phyloP scores from a whole-genome alignment of 2,888 invertebrate species.

The Empis livida region DNA sequence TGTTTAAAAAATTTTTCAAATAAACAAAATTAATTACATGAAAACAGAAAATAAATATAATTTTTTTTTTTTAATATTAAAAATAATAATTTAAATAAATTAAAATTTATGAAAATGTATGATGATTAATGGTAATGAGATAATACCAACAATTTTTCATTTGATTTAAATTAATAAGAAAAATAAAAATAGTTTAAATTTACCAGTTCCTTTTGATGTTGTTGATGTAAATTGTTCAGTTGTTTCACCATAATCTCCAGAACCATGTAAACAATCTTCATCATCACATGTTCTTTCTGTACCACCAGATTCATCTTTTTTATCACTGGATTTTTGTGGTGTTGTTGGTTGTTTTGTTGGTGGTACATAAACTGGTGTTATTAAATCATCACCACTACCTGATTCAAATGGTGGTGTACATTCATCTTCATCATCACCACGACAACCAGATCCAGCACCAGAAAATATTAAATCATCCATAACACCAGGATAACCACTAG shows the following conservation, averaged over 20 bases:
- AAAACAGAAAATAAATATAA: no score
- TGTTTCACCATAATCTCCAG: conserved; percentile 58
- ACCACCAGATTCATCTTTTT: conserved; percentile 17
- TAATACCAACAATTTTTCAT: no score
- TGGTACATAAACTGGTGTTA: conserved; percentile 83
- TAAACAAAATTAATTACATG: no score
- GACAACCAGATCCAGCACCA: conserved; percentile 82
- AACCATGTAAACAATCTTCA: conserved; percentile 74
- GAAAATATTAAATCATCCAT: conserved; percentile 86
- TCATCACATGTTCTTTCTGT: conserved; percentile 58
- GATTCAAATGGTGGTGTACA: conserved; percentile 73
- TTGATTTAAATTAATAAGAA: no score
- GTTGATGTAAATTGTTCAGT: conserved; percentile 48
- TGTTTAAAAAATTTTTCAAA: no score
- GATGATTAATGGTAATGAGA: no score
- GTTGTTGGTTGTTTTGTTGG: conserved; percentile 60
- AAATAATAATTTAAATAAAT: no score
- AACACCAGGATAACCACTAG: conserved; percentile 63
- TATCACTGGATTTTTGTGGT: conserved; percentile 25
- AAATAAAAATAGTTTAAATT: conserved; percentile 8
- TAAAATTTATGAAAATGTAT: no score
- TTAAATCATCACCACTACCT: conserved; percentile 80
- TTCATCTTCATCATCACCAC: conserved; percentile 85
- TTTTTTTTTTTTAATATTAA: no score
- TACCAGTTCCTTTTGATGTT: conserved; percentile 41